phyloP scores from a whole-genome alignment of 2,888 invertebrate species.

The Achlya flavicornis region DNA sequence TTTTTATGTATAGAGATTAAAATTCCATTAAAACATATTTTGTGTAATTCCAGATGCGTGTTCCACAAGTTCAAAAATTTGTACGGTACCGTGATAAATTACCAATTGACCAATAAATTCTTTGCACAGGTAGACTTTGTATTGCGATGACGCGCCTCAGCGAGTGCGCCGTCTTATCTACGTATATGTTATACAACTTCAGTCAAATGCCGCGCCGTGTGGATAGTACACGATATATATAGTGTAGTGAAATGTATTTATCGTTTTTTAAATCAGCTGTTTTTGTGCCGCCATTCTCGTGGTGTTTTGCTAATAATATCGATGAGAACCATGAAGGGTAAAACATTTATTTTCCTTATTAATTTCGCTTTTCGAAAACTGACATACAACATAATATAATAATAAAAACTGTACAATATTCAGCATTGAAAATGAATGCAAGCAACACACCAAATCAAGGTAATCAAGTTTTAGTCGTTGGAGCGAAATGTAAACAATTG shows the following conservation, averaged over 20 bases:
- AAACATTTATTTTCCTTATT: constrained; percentile 10
- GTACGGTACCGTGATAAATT: too few relatives aligned
- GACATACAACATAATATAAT: background rate
- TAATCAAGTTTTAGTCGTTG: background rate
- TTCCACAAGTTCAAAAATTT: too few relatives aligned
- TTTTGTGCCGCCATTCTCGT: constrained; percentile 65
- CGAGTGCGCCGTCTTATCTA: background rate
- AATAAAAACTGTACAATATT: background rate
- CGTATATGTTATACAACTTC: background rate
- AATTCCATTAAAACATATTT: too few relatives aligned
- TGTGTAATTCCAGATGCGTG: too few relatives aligned
- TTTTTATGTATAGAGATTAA: too few relatives aligned
- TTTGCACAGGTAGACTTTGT: too few relatives aligned
- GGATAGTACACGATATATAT: constrained; percentile 17
- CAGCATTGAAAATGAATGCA: background rate
- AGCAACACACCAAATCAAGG: background rate
- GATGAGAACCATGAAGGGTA: constrained; percentile 60
- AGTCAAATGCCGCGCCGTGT: constrained; percentile 16
- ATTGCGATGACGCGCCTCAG: background rate
- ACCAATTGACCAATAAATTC: too few relatives aligned
- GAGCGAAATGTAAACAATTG: background rate
- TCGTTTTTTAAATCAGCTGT: constrained; percentile 42
- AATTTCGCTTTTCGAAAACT: background rate
- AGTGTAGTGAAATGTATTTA: constrained; percentile 38
- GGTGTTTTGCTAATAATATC: constrained; percentile 57